Conservation (phyloP, 2,113 vertebrate species). For the Pseudolaguvia tuberculata region DNA sequence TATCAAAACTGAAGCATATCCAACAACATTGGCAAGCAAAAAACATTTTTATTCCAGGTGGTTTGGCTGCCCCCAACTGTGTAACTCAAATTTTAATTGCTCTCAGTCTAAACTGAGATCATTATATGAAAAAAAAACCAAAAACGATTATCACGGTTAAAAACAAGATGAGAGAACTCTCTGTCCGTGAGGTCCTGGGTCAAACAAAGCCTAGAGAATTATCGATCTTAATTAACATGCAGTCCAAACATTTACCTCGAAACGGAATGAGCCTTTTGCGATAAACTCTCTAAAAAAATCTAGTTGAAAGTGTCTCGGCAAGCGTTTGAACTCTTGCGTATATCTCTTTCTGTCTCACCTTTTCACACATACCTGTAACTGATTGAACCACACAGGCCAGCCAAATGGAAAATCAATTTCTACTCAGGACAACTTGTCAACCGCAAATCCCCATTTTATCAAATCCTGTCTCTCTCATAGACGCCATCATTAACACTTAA, state of each 20-base stretch:
- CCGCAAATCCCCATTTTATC: conserved; percentile 37
- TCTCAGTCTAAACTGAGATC: conserved; percentile 39
- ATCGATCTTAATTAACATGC: conserved; percentile 42
- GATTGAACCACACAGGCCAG: conserved; percentile 49
- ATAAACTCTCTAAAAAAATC: conserved; percentile 36
- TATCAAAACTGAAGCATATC: conserved; percentile 51
- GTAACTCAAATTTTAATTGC: conserved; percentile 52
- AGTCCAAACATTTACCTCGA: conserved; percentile 43
- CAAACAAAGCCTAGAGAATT: conserved; percentile 38
- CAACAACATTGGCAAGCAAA: conserved; percentile 47
- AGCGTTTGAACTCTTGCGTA: conserved; percentile 44
- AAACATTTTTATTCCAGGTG: conserved; percentile 43
- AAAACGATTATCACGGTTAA: conserved; percentile 7
- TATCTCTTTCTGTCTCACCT: conserved; percentile 46
- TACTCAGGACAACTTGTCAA: conserved; percentile 33
- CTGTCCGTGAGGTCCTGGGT: conserved; percentile 35
- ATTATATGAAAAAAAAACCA: conserved; percentile 10
- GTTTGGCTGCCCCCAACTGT: conserved; percentile 44
- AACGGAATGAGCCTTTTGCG: conserved; percentile 36
- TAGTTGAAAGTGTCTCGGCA: conserved; percentile 38
- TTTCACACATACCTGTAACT: conserved; percentile 51
- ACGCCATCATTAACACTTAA: conserved; percentile 43
- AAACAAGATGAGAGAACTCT: conserved; percentile 28
- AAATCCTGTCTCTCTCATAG: conserved; percentile 40
- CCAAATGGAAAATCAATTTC: conserved; percentile 57